phyloP scores from a whole-genome alignment of 1,140 invertebrate species.

The Gryon sp. region DNA sequence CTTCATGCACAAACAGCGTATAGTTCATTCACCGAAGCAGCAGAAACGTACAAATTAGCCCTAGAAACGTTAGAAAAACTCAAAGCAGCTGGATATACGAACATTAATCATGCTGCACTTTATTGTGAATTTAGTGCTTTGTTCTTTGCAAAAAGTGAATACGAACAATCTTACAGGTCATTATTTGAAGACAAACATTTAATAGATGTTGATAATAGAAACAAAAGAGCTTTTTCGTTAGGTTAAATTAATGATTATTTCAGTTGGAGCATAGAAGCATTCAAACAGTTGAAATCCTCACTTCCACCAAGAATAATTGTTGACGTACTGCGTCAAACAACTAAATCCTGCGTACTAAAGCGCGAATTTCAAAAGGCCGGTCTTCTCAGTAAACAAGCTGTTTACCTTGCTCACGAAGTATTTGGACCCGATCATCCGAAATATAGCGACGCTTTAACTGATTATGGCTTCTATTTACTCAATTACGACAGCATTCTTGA shows the following conservation, averaged over 20 bases:
- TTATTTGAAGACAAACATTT: slow-evolving; percentile 66
- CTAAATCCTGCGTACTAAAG: slow-evolving; percentile 93
- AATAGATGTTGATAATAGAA: slow-evolving; percentile 32
- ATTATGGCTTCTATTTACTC: slow-evolving; percentile 94
- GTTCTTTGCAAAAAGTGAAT: slow-evolving; percentile 90
- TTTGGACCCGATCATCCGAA: slow-evolving; percentile 87
- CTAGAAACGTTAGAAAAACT: slow-evolving; percentile 80
- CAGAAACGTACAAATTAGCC: slow-evolving; percentile 83
- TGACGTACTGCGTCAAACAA: slow-evolving; percentile 89
- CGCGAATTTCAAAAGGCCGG: slow-evolving; percentile 89
- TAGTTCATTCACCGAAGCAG: slow-evolving; percentile 86
- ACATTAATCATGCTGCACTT: slow-evolving; percentile 84
- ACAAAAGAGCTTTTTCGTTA: too few relatives aligned
- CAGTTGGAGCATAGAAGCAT: slow-evolving; percentile 87
- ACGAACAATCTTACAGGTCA: slow-evolving; percentile 86
- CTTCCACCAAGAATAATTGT: slow-evolving; percentile 84
- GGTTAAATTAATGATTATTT: too few relatives aligned
- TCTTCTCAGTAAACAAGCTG: slow-evolving; percentile 89
- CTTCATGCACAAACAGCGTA: slow-evolving; percentile 89
- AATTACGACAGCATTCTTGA: slow-evolving; percentile 92
- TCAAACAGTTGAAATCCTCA: slow-evolving; percentile 83
- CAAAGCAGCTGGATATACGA: slow-evolving; percentile 71
- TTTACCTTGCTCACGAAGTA: slow-evolving; percentile 85
- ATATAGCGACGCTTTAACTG: slow-evolving; percentile 89
- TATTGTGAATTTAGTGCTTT: slow-evolving; percentile 90